Evolutionary conservation across 2,888 invertebrate genomes (phyloP), one percentile per base, ranked within the genome.

Genomic region (Phlogophora meticulosa): DNA sequence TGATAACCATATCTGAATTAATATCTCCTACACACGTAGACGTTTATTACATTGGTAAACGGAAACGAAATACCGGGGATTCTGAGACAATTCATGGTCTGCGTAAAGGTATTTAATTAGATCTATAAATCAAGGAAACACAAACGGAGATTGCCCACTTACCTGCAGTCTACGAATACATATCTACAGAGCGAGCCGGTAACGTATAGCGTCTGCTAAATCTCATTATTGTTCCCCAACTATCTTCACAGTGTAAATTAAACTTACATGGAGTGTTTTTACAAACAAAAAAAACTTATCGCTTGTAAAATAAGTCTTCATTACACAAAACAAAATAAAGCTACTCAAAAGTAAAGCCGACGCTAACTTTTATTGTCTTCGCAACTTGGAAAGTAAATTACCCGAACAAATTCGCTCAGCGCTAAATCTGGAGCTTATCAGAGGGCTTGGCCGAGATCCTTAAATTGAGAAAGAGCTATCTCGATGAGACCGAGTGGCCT

Each of bases 351-450:
- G 88, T 87, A 89, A 87, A 88, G 84, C 87, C 83, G 78, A 78
- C 85, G 87, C 90, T 86, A 93, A 93, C 88, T 94, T 94, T 94
- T 94, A 94, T 93, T 94, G 93, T 94, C 92, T 93, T 93, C 90
- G 87, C 92, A 93, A 93, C 91, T 94, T 91, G 87, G 90, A 89
- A 90, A 93, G 93, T 94, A 94, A 93, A 94, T 94, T 94, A 92
- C 92, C 88, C 91, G 92, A 92, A 93, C 93, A 94, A 94, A 94
- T 93, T 94, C 93, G 90, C 92, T 92, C 92, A 90, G 88, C 93
- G 91, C 92, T 93, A 93, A 94, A 93, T 94, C 94, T 92, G 92
- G 86, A 88, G 92, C 92, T 93, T 93, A 94, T 93, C 93, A 92
- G 92, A 87, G 87, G 90, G 88, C 86, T 92, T 86, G 88, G 80